These are phyloP conservation scores for Pedionomus torquatus DNA, from an alignment of 2,113 vertebrate genomes.

Conservation along the genomic window DNA sequence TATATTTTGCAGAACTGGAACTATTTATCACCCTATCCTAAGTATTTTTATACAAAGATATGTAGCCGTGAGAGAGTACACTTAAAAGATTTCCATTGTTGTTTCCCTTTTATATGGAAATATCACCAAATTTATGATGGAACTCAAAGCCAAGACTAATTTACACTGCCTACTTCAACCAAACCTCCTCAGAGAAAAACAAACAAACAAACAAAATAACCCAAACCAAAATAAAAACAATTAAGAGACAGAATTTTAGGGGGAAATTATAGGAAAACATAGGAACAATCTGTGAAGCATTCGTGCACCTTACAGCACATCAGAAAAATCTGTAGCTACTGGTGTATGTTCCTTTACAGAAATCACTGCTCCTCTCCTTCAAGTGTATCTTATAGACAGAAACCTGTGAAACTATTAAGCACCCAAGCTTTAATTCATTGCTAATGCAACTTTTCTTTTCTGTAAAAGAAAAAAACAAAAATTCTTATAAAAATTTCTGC, in stretches of 20 bases:
- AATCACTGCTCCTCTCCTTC: background rate
- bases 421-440: fast-evolving
- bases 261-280: background rate
- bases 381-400: background rate
- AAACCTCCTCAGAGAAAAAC: background rate
- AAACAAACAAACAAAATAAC: background rate
- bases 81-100: background rate
- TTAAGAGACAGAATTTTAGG: background rate
- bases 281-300: background rate
- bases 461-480: background rate
- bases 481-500: background rate
- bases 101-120: background rate
- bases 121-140: background rate
- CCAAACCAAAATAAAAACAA: background rate
- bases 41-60: background rate
- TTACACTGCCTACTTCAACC: background rate
- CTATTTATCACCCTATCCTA: background rate
- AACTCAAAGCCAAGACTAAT: background rate
- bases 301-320: background rate
- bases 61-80: background rate
- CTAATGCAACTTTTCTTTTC: background rate
- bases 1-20: background rate
- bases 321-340: background rate
- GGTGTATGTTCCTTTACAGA: background rate
- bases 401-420: background rate